These are phyloP conservation scores for Merops nubicus DNA, from an alignment of 2,113 vertebrate genomes.

Conservation along the genomic window DNA sequence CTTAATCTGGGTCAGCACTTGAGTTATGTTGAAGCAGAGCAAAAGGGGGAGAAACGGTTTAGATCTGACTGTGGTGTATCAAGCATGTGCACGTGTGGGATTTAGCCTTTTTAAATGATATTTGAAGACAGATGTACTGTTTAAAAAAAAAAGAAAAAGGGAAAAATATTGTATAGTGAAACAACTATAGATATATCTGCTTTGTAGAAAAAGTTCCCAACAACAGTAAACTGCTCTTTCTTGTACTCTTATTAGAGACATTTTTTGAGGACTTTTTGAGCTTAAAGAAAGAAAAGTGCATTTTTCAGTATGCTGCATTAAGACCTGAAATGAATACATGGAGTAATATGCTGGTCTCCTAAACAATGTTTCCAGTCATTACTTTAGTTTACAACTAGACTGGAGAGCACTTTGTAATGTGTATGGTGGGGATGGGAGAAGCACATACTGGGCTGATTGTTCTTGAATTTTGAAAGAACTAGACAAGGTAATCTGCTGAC, in stretches of 20 bases:
- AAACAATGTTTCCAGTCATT: background rate
- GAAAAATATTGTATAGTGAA: background rate
- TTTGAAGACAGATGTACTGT: background rate
- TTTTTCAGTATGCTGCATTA: background rate
- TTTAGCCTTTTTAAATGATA: background rate
- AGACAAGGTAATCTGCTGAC: background rate
- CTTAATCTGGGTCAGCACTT: background rate
- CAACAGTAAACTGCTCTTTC: background rate
- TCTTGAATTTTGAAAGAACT: background rate
- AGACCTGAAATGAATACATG: background rate
- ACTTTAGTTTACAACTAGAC: background rate
- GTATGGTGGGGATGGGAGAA: background rate
- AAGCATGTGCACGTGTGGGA: accelerated
- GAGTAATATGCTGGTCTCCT: background rate
- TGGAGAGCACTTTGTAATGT: background rate
- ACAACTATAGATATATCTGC: background rate
- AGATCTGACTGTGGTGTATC: background rate
- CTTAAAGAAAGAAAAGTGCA: background rate
- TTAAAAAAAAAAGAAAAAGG: background rate
- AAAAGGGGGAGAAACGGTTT: background rate
- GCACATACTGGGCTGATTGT: background rate
- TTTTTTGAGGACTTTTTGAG: background rate
- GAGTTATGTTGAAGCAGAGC: background rate
- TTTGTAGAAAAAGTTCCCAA: background rate
- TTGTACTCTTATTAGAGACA: background rate